Conservation (phyloP, 2,888 invertebrate genomes). For the Heliothis peltigera region DNA sequence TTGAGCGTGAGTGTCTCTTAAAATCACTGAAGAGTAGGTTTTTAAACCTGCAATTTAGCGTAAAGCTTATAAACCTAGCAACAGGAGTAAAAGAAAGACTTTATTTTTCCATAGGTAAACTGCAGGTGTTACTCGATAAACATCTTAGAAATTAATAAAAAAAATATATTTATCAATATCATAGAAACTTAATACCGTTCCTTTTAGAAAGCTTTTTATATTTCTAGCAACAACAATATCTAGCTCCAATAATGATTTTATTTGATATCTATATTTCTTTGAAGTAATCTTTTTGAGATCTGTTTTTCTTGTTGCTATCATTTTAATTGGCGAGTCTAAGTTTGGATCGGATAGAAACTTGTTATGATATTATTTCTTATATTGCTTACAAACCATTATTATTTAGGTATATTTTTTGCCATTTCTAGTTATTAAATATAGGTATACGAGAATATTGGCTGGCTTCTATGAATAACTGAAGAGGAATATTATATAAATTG, state of each 20-base stretch:
- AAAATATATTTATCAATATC: neutral
- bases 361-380: neutral
- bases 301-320: conserved; percentile 11
- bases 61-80: no score
- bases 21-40: no score
- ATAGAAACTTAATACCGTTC: neutral
- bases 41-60: no score
- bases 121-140: neutral
- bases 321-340: conserved; percentile 31
- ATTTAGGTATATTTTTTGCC: neutral
- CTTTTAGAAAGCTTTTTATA: conserved; percentile 1
- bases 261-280: conserved; percentile 24
- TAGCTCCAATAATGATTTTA: conserved; percentile 16
- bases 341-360: neutral
- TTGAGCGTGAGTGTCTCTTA: no score
- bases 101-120: neutral
- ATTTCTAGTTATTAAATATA: conserved; percentile 2
- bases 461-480: conserved; percentile 12
- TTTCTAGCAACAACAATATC: conserved; percentile 6
- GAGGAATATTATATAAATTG: neutral
- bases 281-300: conserved; percentile 24
- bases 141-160: neutral
- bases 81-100: no score
- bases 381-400: conserved; percentile 5
- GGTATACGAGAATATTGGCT: conserved; percentile 16